These are phyloP conservation scores for Helicoverpa armigera DNA, from an alignment of 1,140 invertebrate genomes.

Conservation along the genomic window DNA sequence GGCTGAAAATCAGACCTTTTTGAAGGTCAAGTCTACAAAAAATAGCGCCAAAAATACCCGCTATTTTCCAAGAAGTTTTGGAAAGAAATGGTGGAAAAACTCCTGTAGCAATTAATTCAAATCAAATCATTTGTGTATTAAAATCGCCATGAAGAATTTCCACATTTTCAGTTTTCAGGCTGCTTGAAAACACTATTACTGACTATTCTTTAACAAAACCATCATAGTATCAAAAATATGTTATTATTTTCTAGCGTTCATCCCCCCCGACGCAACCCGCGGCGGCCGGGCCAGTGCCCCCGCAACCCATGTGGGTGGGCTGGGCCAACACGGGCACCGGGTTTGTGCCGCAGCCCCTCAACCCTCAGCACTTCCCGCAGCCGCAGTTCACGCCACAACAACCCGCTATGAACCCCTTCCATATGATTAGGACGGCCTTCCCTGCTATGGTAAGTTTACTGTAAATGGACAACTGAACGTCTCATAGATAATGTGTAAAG, in stretches of 20 bases:
- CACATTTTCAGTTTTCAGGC: no score
- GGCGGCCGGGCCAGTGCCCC: slow-evolving; percentile 32
- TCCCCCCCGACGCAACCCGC: slow-evolving; percentile 51
- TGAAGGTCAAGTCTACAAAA: no score
- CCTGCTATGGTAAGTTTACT: slow-evolving; percentile 65
- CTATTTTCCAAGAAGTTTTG: no score
- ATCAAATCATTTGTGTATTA: not conserved
- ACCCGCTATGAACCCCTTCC: slow-evolving; percentile 61
- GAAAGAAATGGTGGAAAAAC: no score
- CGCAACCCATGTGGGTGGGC: slow-evolving; percentile 65
- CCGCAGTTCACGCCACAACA: slow-evolving; percentile 51
- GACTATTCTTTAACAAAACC: no score
- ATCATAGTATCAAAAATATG: not conserved
- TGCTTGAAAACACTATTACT: no score
- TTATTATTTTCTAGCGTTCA: slow-evolving; percentile 45
- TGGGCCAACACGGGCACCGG: slow-evolving; percentile 65
- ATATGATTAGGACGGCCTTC: slow-evolving; percentile 67
- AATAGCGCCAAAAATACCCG: no score
- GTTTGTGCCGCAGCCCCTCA: slow-evolving; percentile 47
- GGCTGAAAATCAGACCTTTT: no score
- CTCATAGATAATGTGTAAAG: no score
- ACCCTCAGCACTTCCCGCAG: slow-evolving; percentile 45
- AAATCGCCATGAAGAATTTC: no score
- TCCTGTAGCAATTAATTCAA: no score
- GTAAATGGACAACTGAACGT: not conserved